Evolutionary conservation across 2,113 vertebrate species (phyloP).

Genomic region (Trogon surrucura): DNA sequence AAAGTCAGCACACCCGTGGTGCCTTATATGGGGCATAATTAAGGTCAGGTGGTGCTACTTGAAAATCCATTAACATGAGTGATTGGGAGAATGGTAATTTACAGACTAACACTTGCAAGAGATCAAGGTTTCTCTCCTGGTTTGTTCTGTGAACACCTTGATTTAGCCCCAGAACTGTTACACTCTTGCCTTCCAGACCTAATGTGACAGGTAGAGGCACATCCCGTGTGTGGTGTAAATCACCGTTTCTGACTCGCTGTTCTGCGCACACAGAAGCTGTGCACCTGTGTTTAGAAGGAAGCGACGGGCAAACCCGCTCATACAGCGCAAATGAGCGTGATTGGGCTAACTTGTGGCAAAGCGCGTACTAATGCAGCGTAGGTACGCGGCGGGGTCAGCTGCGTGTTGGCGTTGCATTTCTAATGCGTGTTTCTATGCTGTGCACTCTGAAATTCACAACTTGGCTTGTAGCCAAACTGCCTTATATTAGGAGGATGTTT

Average conservation of each 20-base stretch:
- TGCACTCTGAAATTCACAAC: background rate
- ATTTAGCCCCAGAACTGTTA: conserved; percentile 25
- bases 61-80: conserved; percentile 75
- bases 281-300: background rate
- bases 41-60: conserved; percentile 86
- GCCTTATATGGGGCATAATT: conserved; percentile 85
- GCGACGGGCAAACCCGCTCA: background rate
- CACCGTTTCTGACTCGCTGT: background rate
- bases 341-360: background rate
- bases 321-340: background rate
- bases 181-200: background rate
- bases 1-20: conserved; percentile 78
- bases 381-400: background rate
- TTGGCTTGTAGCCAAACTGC: background rate
- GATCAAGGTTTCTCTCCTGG: conserved; percentile 35
- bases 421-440: background rate
- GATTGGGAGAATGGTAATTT: conserved; percentile 69
- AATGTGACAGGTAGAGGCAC: background rate
- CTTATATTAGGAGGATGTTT: background rate
- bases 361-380: background rate
- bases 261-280: background rate
- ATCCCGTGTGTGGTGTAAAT: background rate
- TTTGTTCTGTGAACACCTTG: conserved; percentile 6
- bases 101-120: conserved; percentile 76
- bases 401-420: background rate